Percentiles rank a stretch among this genome's conserved stretches.
phyloP scores from a whole-genome alignment of 2,888 invertebrate species.

The Girardia tigrina region DNA sequence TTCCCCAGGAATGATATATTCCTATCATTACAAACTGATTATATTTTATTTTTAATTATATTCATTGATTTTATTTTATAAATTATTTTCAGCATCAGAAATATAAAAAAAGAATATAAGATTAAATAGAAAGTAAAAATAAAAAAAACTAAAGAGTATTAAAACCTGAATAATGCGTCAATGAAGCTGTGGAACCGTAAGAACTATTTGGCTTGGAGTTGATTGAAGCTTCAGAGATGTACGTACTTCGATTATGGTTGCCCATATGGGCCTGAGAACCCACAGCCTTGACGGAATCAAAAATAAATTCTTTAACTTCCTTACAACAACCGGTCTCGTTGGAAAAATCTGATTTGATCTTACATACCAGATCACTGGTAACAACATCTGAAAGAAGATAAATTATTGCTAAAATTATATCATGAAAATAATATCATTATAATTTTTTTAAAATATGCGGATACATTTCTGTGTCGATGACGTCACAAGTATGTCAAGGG shows the following conservation, averaged over 20 bases:
- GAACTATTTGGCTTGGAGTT: not conserved
- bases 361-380: not conserved
- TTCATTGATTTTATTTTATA: no score
- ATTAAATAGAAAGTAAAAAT: no score
- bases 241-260: not conserved
- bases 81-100: no score
- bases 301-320: not conserved
- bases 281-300: not conserved
- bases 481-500: no score
- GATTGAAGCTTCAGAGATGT: not conserved
- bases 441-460: not conserved
- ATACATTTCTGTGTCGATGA: no score
- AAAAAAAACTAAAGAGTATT: no score
- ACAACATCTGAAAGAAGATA: not conserved
- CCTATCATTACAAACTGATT: no score
- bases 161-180: slow-evolving; percentile 12
- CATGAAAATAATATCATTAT: not conserved
- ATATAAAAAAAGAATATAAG: no score
- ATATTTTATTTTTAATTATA: no score
- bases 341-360: not conserved
- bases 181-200: not conserved
- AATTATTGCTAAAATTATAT: not conserved
- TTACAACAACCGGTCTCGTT: not conserved
- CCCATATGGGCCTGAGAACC: not conserved
- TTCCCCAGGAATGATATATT: no score